phyloP scores from a whole-genome alignment of 1,140 invertebrate genomes.

The Penaeus indicus region DNA sequence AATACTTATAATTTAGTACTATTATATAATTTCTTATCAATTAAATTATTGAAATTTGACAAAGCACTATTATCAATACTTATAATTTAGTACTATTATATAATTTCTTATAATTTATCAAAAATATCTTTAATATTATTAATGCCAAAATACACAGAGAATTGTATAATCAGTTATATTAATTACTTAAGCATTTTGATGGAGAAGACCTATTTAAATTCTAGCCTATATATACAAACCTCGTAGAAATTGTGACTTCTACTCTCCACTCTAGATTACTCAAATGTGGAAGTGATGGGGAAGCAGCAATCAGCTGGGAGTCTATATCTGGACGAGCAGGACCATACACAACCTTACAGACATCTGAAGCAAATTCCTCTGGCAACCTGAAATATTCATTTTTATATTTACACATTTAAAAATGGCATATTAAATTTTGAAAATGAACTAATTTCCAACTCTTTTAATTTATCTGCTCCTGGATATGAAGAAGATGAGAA shows the following conservation, averaged over 20 bases:
- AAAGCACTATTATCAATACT: too few species aligned
- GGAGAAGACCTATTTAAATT: too few species aligned
- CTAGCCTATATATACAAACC: slow-evolving; percentile 21
- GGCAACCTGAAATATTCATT: slow-evolving; percentile 32
- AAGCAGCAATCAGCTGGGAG: slow-evolving; percentile 1
- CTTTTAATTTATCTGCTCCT: neutral
- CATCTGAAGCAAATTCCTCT: slow-evolving; percentile 45
- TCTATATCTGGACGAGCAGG: slow-evolving; percentile 52
- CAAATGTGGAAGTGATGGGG: slow-evolving; percentile 40
- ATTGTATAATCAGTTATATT: neutral
- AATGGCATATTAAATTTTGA: neutral
- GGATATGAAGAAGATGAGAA: neutral
- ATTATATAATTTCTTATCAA: too few species aligned
- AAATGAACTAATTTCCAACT: too few species aligned
- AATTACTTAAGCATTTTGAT: too few species aligned
- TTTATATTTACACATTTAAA: neutral
- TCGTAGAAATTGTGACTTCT: slow-evolving; percentile 57
- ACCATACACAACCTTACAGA: slow-evolving; percentile 47
- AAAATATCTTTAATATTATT: too few species aligned
- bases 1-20: too few species aligned
- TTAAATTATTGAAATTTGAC: neutral
- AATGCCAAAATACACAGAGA: neutral
- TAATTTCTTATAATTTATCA: too few species aligned
- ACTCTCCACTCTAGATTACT: slow-evolving; percentile 47
- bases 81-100: too few species aligned